Conservation (phyloP, 1,140 invertebrate genomes). For the Drosophila persimilis region DNA sequence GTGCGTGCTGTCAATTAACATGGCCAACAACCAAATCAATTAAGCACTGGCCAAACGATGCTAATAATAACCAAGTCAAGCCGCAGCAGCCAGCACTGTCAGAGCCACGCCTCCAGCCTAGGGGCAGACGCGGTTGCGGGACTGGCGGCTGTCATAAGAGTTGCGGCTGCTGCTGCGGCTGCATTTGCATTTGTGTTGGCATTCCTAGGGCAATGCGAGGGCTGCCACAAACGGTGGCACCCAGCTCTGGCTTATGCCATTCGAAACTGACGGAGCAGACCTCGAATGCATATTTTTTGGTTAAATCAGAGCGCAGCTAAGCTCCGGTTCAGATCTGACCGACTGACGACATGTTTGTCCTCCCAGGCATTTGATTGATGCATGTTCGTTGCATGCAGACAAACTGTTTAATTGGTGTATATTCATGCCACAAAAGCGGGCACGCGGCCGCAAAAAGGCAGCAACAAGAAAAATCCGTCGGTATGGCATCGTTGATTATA, state of each 20-base stretch:
- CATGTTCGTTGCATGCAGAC: slow-evolving; percentile 65
- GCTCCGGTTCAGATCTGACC: slow-evolving; percentile 1
- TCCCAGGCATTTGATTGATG: slow-evolving; percentile 74
- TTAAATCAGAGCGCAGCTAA: too few relatives aligned
- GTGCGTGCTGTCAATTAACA: slow-evolving; percentile 70
- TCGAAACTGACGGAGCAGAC: not conserved
- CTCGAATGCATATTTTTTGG: slow-evolving; percentile 19
- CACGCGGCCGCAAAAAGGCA: not conserved
- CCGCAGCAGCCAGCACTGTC: not conserved
- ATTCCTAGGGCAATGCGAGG: slow-evolving; percentile 49
- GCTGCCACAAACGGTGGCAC: slow-evolving; percentile 9
- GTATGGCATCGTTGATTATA: slow-evolving; percentile 62
- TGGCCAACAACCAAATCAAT: slow-evolving; percentile 74
- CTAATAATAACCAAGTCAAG: slow-evolving; percentile 56
- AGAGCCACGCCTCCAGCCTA: slow-evolving; percentile 38
- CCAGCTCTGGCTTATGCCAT: too few relatives aligned
- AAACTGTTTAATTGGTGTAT: slow-evolving; percentile 77
- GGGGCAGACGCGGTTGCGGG: slow-evolving; percentile 11
- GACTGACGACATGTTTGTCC: slow-evolving; percentile 55
- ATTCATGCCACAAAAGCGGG: slow-evolving; percentile 48
- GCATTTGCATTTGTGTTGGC: slow-evolving; percentile 33
- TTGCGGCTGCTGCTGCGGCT: not conserved
- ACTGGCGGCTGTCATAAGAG: slow-evolving; percentile 39
- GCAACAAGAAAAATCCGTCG: slow-evolving; percentile 7
- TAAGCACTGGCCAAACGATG: slow-evolving; percentile 70